Conservation (phyloP, 2,113 vertebrate species). For the Gulo gulo region DNA sequence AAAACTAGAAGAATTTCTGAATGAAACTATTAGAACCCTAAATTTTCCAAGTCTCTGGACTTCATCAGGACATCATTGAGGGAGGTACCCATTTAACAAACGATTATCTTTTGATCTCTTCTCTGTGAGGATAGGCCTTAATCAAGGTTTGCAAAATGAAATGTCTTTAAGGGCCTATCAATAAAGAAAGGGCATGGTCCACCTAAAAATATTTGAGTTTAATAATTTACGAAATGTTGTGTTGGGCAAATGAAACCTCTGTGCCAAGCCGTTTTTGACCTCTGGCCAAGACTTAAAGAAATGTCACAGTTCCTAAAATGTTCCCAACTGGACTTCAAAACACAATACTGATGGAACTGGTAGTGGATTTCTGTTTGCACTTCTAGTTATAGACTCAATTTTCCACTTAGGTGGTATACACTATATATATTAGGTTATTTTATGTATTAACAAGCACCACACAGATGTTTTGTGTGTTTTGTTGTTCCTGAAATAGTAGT, state of each 20-base stretch:
- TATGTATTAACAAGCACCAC: constrained; percentile 62
- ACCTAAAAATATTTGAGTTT: background rate
- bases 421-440: background rate
- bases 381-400: constrained; percentile 36
- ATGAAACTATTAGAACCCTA: background rate
- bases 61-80: background rate
- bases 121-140: background rate
- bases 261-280: background rate
- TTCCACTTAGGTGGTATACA: constrained; percentile 13
- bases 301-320: constrained; percentile 1
- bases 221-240: background rate
- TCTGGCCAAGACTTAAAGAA: background rate
- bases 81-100: background rate
- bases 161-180: background rate
- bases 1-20: background rate
- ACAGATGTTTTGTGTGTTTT: constrained; percentile 61
- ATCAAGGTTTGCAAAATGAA: background rate
- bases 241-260: constrained; percentile 15
- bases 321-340: constrained; percentile 3
- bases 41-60: constrained; percentile 17
- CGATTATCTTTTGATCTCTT: background rate
- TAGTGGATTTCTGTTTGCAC: background rate
- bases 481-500: constrained; percentile 51
- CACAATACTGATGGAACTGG: background rate
- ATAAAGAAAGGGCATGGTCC: background rate